A percentile compares a stretch with the other conserved stretches of the same genome.
Evolutionary conservation across 2,797 vertebrate species (phyloP).

Genomic region (Tragelaphus eurycerus): DNA sequence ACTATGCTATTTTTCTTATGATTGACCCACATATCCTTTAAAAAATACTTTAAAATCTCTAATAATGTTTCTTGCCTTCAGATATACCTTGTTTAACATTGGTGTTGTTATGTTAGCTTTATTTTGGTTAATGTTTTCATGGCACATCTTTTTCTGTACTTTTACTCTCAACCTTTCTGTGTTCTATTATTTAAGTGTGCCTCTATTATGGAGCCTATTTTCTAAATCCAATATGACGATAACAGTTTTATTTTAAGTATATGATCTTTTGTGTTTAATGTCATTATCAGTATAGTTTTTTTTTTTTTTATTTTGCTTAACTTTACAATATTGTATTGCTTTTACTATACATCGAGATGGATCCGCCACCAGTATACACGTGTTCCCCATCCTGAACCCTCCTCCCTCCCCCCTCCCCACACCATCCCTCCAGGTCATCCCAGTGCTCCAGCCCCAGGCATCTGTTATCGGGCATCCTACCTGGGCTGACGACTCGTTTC

Average conservation of each 20-base stretch:
- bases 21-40: not conserved
- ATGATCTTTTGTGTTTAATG: not conserved
- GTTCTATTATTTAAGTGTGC: not conserved
- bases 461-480: too few relatives aligned
- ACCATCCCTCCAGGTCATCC: too few relatives aligned
- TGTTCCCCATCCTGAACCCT: too few relatives aligned
- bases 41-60: not conserved
- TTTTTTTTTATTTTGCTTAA: too few relatives aligned
- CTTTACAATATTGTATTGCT: too few relatives aligned
- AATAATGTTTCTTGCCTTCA: not conserved
- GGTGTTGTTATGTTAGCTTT: not conserved
- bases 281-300: not conserved
- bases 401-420: too few relatives aligned
- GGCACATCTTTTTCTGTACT: not conserved
- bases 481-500: too few relatives aligned
- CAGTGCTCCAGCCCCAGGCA: too few relatives aligned
- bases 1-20: not conserved
- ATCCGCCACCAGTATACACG: too few relatives aligned
- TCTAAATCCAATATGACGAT: not conserved
- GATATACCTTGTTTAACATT: not conserved
- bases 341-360: too few relatives aligned
- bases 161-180: not conserved
- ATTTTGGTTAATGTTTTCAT: constrained; percentile 8
- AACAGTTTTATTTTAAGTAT: constrained; percentile 28
- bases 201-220: not conserved